Conservation (phyloP, 2,888 invertebrate species). For the Dysmachus trigonus region DNA sequence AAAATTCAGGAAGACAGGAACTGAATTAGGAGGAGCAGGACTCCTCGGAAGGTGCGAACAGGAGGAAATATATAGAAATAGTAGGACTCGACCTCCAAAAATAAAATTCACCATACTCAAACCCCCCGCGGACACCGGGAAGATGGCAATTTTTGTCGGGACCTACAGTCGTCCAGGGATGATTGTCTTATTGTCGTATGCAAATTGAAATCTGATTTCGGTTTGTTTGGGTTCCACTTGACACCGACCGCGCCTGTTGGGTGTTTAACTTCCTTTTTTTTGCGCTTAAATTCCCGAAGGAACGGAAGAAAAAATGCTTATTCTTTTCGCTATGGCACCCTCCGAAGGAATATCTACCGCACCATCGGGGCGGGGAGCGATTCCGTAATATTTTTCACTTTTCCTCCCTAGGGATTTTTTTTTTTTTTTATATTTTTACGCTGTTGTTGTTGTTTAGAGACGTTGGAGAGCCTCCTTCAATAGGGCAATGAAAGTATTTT, state of each 20-base stretch:
- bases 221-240: slow-evolving; percentile 45
- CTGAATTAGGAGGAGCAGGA: not conserved
- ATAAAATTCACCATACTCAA: not conserved
- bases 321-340: not conserved
- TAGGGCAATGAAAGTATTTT: slow-evolving; percentile 19
- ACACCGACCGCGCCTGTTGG: slow-evolving; percentile 19
- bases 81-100: not conserved
- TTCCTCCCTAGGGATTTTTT: not conserved
- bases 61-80: not conserved
- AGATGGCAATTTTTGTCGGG: not conserved
- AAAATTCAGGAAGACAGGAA: not conserved
- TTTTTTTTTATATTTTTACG: too few relatives aligned
- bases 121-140: not conserved
- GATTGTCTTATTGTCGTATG: slow-evolving; percentile 44
- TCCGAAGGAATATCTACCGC: not conserved
- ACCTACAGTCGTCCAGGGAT: not conserved
- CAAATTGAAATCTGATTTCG: slow-evolving; percentile 47
- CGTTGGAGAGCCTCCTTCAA: not conserved
- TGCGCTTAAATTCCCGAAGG: not conserved
- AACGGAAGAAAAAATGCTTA: not conserved
- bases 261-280: slow-evolving; percentile 18
- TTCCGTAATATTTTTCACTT: not conserved
- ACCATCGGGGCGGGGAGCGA: not conserved
- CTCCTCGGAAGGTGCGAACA: not conserved
- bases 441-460: not conserved